These are phyloP conservation scores for Chamaetylas fuelleborni DNA, from an alignment of 2,113 vertebrate species.

Conservation along the genomic window DNA sequence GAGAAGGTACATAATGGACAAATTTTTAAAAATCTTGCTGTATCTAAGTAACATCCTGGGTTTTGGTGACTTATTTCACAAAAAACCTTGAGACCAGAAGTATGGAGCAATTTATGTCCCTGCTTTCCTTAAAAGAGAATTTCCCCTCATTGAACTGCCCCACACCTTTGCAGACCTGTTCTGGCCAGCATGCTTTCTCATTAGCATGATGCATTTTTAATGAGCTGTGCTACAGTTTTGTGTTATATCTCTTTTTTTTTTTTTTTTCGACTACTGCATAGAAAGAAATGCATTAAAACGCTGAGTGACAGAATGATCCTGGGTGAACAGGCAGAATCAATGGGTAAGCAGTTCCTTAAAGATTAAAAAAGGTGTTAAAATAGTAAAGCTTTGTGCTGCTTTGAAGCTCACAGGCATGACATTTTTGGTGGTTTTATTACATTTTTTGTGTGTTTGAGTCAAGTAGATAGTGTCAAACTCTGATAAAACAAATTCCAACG, in stretches of 20 bases:
- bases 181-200: background rate
- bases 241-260: background rate
- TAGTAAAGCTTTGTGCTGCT: background rate
- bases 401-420: background rate
- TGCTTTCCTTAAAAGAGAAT: background rate
- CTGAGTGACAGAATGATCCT: background rate
- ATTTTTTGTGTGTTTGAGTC: background rate
- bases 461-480: constrained; percentile 54
- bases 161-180: background rate
- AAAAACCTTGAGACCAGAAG: background rate
- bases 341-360: background rate
- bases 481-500: constrained; percentile 32
- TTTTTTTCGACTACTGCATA: background rate
- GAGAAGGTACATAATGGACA: background rate
- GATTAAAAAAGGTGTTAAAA: background rate
- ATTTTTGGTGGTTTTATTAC: background rate
- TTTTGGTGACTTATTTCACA: background rate
- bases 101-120: background rate
- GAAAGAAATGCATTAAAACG: background rate
- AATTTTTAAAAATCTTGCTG: rapidly evolving
- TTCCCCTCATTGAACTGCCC: background rate
- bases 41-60: background rate
- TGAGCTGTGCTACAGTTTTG: too few species aligned
- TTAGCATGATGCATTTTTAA: background rate
- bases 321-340: background rate